Evolutionary conservation across 2,797 vertebrate species (phyloP).

Genomic region (Sebastes jordani): DNA sequence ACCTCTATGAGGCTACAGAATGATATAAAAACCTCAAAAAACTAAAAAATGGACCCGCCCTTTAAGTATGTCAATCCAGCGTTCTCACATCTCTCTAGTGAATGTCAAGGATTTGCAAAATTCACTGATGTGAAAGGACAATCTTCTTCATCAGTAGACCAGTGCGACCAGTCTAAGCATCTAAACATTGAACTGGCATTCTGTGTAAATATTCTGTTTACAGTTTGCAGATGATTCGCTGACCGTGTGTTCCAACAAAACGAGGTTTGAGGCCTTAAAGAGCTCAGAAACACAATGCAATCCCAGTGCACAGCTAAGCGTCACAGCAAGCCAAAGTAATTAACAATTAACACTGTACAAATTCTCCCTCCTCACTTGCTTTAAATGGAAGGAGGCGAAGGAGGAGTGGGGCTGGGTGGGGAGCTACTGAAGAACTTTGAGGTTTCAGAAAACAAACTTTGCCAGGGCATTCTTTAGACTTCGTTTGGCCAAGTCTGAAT

Average conservation of each 20-base stretch:
- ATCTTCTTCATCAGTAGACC: background rate
- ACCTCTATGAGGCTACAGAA: background rate
- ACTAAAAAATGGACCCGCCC: too few species aligned
- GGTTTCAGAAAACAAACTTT: slow-evolving; percentile 72
- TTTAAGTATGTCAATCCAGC: too few species aligned
- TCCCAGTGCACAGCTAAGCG: slow-evolving; percentile 43
- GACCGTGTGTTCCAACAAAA: slow-evolving; percentile 53
- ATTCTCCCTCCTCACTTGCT: slow-evolving; percentile 36
- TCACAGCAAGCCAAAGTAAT: slow-evolving; percentile 64
- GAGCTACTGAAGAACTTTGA: slow-evolving; percentile 54
- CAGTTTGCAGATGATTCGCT: too few species aligned
- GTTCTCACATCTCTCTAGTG: too few species aligned
- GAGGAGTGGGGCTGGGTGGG: background rate
- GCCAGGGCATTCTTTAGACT: slow-evolving; percentile 67
- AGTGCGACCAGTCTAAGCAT: background rate
- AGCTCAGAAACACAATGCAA: slow-evolving; percentile 37
- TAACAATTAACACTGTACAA: slow-evolving; percentile 70
- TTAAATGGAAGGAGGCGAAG: slow-evolving; percentile 51
- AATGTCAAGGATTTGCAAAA: background rate
- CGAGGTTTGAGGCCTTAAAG: slow-evolving; percentile 33
- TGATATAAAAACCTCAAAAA: background rate
- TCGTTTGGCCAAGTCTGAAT: slow-evolving; percentile 71
- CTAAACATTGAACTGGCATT: background rate
- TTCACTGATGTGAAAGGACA: background rate
- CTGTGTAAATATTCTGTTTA: background rate